Conservation (phyloP, 2,797 vertebrate species). For the Enteromius anoplus region DNA sequence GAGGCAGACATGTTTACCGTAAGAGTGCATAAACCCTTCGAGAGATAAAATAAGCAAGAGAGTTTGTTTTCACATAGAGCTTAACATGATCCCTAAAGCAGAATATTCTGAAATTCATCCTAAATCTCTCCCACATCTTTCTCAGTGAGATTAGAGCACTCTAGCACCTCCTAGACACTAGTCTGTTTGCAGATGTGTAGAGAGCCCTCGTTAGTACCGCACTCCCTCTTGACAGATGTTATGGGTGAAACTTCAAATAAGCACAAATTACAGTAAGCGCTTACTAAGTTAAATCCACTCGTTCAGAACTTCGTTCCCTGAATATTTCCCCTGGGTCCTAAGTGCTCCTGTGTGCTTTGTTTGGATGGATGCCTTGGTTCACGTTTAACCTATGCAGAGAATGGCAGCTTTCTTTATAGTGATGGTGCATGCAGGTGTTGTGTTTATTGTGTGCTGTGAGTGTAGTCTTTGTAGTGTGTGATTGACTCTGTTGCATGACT, state of each 20-base stretch:
- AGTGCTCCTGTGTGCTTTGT: constrained; percentile 42
- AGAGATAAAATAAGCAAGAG: constrained; percentile 22
- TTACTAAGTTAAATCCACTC: not conserved
- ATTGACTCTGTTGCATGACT: constrained; percentile 32
- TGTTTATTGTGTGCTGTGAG: constrained; percentile 40
- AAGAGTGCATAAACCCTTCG: not conserved
- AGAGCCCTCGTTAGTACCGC: not conserved
- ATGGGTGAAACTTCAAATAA: constrained; percentile 24
- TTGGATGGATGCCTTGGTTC: constrained; percentile 16
- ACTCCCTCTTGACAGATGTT: constrained; percentile 1
- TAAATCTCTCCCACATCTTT: constrained; percentile 21
- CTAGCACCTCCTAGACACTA: constrained; percentile 35
- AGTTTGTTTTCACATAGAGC: constrained; percentile 31
- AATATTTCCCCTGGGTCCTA: constrained; percentile 55
- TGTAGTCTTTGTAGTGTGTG: constrained; percentile 22
- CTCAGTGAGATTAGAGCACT: constrained; percentile 31
- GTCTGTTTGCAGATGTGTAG: constrained; percentile 24
- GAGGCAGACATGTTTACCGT: constrained; percentile 32
- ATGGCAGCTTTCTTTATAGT: constrained; percentile 24
- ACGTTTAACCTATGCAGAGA: constrained; percentile 13
- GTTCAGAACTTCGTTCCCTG: not conserved
- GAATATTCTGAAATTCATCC: constrained; percentile 12
- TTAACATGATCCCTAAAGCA: constrained; percentile 36
- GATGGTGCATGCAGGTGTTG: constrained; percentile 37
- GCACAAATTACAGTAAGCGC: constrained; percentile 13